phyloP scores from a whole-genome alignment of 1,140 invertebrate species.

The Pteromalus puparum region DNA sequence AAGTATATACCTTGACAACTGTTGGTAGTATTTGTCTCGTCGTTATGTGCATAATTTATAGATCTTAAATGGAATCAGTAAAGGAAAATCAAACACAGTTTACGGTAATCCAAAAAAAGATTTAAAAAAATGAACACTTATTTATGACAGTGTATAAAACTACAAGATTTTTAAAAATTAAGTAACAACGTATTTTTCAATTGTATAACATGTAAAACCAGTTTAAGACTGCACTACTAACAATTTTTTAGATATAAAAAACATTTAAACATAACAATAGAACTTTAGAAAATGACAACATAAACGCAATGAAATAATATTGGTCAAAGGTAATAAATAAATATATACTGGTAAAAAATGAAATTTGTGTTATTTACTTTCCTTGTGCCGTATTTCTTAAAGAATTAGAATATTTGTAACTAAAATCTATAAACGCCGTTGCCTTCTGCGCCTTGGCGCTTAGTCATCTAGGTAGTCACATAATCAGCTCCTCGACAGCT shows the following conservation, averaged over 20 bases:
- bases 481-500: too few relatives aligned
- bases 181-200: slow-evolving; percentile 18
- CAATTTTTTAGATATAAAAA: slow-evolving; percentile 16
- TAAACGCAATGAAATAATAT: slow-evolving; percentile 58
- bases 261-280: slow-evolving; percentile 52
- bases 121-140: not conserved
- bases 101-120: slow-evolving; percentile 16
- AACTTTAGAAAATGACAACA: not conserved
- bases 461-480: too few relatives aligned
- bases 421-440: too few relatives aligned
- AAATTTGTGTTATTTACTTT: slow-evolving; percentile 75
- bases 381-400: slow-evolving; percentile 75
- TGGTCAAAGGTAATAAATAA: slow-evolving; percentile 71
- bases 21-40: slow-evolving; percentile 42
- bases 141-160: not conserved
- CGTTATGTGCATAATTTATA: slow-evolving; percentile 61
- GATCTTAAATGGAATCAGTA: slow-evolving; percentile 56
- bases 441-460: too few relatives aligned
- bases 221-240: slow-evolving; percentile 43
- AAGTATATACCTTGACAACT: slow-evolving; percentile 20
- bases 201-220: not conserved
- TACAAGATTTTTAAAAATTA: slow-evolving; percentile 6
- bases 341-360: slow-evolving; percentile 70
- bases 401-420: slow-evolving; percentile 75
- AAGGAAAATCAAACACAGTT: slow-evolving; percentile 45